Percentiles rank a stretch among this genome's conserved stretches.
These are phyloP conservation scores for Eubasilissa regina DNA, from an alignment of 1,140 invertebrate species.

Conservation along the genomic window DNA sequence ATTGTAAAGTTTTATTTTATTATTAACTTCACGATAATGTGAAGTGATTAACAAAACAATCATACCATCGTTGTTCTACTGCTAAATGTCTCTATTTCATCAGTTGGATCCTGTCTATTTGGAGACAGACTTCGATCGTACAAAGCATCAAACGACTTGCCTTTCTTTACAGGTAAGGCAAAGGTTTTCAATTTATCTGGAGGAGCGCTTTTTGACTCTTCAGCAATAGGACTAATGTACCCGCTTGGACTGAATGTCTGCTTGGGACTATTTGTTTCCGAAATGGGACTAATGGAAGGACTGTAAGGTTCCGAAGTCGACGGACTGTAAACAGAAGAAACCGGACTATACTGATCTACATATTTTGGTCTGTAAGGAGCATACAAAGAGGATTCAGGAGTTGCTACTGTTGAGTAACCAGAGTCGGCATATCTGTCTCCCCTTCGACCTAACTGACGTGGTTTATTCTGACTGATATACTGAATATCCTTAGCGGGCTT, in stretches of 20 bases:
- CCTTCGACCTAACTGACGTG: conserved; percentile 71
- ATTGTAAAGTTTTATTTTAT: no score
- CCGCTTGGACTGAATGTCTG: conserved; percentile 66
- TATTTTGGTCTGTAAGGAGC: conserved; percentile 63
- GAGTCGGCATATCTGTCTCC: conserved; percentile 68
- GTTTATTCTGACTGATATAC: conserved; percentile 68
- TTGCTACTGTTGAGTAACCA: conserved; percentile 67
- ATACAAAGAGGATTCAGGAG: background rate
- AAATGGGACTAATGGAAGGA: conserved; percentile 67
- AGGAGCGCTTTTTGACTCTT: conserved; percentile 69
- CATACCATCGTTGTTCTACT: conserved; percentile 71
- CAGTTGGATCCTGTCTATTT: conserved; percentile 42
- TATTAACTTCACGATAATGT: no score
- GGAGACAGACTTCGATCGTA: conserved; percentile 36
- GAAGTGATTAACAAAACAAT: background rate
- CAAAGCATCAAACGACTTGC: conserved; percentile 69
- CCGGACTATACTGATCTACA: conserved; percentile 67
- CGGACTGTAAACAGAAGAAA: conserved; percentile 68
- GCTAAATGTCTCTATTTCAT: conserved; percentile 67
- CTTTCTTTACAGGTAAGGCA: conserved; percentile 65
- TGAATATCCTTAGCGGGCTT: conserved; percentile 75
- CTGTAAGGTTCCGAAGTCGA: conserved; percentile 71
- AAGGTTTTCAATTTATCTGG: conserved; percentile 67
- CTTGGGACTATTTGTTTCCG: conserved; percentile 65
- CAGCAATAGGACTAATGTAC: conserved; percentile 62